These are phyloP conservation scores for Mesocentrotus franciscanus DNA, from an alignment of 53 echinoderm and acorn worm species.

Conservation along the genomic window DNA sequence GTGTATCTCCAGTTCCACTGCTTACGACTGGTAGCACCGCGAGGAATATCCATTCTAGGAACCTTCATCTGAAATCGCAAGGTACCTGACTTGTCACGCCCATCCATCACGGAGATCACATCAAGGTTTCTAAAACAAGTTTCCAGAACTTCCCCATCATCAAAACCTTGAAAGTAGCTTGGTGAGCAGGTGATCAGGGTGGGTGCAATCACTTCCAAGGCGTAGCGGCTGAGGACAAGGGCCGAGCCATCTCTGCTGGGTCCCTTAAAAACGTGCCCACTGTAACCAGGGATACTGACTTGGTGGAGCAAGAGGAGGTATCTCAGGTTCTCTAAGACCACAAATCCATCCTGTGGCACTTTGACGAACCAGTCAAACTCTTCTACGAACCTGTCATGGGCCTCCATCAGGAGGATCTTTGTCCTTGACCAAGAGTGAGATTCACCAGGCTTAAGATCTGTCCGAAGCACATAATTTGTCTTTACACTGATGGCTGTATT, in stretches of 20 bases:
- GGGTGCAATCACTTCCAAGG: constrained; percentile 65
- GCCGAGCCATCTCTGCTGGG: constrained; percentile 66
- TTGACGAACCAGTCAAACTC: constrained; percentile 89
- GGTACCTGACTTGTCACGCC: constrained; percentile 70
- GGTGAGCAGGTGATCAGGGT: constrained; percentile 65
- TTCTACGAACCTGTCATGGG: constrained; percentile 64
- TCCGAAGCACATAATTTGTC: neutral
- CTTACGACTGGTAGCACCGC: constrained; percentile 66
- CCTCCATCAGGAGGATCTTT: constrained; percentile 67
- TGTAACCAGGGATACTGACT: constrained; percentile 79
- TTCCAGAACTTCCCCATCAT: constrained; percentile 78
- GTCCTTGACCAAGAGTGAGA: constrained; percentile 70
- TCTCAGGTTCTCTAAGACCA: constrained; percentile 85
- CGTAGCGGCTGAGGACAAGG: constrained; percentile 77
- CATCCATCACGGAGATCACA: constrained; percentile 68
- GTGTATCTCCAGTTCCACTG: constrained; percentile 87
- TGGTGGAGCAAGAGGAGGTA: constrained; percentile 80
- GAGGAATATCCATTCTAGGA: constrained; percentile 84
- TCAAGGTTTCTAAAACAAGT: constrained; percentile 73
- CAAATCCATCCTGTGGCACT: constrained; percentile 70
- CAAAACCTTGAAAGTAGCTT: constrained; percentile 66
- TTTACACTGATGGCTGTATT: constrained; percentile 46
- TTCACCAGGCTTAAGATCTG: constrained; percentile 66
- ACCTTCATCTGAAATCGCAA: constrained; percentile 83
- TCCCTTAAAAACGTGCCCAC: constrained; percentile 83